Evolutionary conservation across 2,113 vertebrate species (phyloP), one percentile per base, ranked within the genome.

Genomic region (Astatotilapia flaviijosephi): DNA sequence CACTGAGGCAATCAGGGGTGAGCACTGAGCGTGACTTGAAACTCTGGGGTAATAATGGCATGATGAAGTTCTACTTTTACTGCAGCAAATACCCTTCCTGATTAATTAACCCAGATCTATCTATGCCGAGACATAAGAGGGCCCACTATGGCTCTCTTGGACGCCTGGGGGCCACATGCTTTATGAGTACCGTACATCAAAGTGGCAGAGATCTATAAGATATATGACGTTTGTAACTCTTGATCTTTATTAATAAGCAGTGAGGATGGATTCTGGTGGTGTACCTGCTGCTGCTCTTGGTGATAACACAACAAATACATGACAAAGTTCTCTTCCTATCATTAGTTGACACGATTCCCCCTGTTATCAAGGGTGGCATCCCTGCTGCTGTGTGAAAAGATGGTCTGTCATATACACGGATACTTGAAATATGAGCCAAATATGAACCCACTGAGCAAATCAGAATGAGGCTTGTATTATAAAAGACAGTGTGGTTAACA

Each of bases 111-210:
- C 73, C 4, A 3, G 55, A 19, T 26, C 51, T 82, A 81, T 84
- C 79, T 23, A n/a, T 23, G 49, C 54, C 47, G 53, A 35, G 49
- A 86, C 77, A 79, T 40, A 73, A 81, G 79, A 49, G 79, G 79
- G 79, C 4, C 4, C 65, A 15, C 28, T n/a, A 15, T 11, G 79
- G 77, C 68, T 87, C 79, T 68, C 19, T 11, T 73, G 5, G 23
- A 79, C 14, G 77, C 92, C 80, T 10, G 28, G 79, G 58, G 83
- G 68, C 87, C 62, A 33, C 47, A 10, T 12, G 58, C 6, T 91
- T 91, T 90, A 93, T 91, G 89, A 91, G 81, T 42, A 58, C 85
- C 31, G 86, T 94, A 91, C 89, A 93, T 94, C 87, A 93, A 85
- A 86, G 51, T 28, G 75, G 33, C 80, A 55, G 33, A 28, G 53